A percentile compares a stretch with the other conserved stretches of the same genome.
Evolutionary conservation across 2,888 invertebrate genomes (phyloP).

Genomic region (Notodonta dromedarius): DNA sequence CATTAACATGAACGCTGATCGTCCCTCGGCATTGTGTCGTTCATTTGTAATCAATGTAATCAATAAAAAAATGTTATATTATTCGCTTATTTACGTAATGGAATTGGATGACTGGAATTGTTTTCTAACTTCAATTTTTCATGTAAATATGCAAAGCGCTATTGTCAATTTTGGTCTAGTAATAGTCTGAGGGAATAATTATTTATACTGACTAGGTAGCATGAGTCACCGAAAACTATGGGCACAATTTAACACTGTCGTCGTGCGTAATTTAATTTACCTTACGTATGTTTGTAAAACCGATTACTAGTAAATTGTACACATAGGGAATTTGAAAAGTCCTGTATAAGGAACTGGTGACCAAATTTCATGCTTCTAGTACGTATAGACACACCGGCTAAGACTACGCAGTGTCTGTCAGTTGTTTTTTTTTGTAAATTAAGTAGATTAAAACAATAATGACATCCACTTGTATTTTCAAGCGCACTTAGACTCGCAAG

Average conservation of each 20-base stretch:
- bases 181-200: neutral
- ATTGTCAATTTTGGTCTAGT: constrained; percentile 3
- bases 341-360: no score
- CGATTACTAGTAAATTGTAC: no score
- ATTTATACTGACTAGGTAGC: neutral
- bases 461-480: neutral
- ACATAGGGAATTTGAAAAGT: no score
- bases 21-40: constrained; percentile 61
- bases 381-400: no score
- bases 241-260: no score
- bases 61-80: constrained; percentile 21
- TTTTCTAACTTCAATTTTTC: neutral
- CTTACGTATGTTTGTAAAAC: no score
- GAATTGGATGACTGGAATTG: constrained; percentile 1
- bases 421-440: no score
- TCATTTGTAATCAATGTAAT: constrained; percentile 45
- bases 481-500: constrained; percentile 29
- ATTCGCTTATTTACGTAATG: constrained; percentile 5
- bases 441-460: neutral
- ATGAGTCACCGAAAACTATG: neutral
- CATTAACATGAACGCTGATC: constrained; percentile 75
- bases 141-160: neutral
- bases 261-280: no score
- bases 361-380: no score
- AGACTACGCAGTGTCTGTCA: no score